Evolutionary conservation across 2,888 invertebrate genomes (phyloP).

Genomic region (Agrochola lychnidis): DNA sequence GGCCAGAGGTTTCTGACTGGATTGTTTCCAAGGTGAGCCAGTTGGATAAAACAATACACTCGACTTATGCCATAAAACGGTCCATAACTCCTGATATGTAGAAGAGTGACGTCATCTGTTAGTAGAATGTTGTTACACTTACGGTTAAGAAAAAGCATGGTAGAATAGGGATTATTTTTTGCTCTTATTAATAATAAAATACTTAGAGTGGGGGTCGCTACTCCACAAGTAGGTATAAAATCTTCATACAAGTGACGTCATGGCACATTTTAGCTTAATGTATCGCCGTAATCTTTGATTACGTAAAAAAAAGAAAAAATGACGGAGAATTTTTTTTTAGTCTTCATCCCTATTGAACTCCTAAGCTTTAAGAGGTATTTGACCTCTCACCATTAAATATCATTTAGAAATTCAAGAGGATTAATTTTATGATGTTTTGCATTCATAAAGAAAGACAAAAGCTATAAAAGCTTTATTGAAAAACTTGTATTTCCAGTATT

Average conservation of each 20-base stretch:
- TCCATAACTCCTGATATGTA: slow-evolving; percentile 45
- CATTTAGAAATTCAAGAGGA: not conserved
- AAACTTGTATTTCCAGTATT: slow-evolving; percentile 29
- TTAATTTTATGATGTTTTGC: not conserved
- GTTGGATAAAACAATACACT: slow-evolving; percentile 56
- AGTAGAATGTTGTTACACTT: slow-evolving; percentile 3
- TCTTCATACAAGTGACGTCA: too few species aligned
- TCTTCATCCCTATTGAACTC: not conserved
- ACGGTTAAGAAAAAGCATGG: not conserved
- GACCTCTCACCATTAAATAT: slow-evolving; percentile 2
- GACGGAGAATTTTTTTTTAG: too few species aligned
- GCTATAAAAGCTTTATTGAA: not conserved
- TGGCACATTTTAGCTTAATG: too few species aligned
- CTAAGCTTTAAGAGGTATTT: not conserved
- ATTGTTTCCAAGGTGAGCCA: slow-evolving; percentile 60
- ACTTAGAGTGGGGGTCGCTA: too few species aligned
- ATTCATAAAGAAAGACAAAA: not conserved
- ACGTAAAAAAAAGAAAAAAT: too few species aligned
- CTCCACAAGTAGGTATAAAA: too few species aligned
- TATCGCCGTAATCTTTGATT: too few species aligned
- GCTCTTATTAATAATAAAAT: too few species aligned
- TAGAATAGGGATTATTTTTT: too few species aligned
- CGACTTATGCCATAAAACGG: slow-evolving; percentile 49
- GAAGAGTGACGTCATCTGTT: slow-evolving; percentile 51
- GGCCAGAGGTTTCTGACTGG: slow-evolving; percentile 23